These are phyloP conservation scores for Drosophila subsilvestris DNA, from an alignment of 2,888 invertebrate genomes.

Conservation along the genomic window DNA sequence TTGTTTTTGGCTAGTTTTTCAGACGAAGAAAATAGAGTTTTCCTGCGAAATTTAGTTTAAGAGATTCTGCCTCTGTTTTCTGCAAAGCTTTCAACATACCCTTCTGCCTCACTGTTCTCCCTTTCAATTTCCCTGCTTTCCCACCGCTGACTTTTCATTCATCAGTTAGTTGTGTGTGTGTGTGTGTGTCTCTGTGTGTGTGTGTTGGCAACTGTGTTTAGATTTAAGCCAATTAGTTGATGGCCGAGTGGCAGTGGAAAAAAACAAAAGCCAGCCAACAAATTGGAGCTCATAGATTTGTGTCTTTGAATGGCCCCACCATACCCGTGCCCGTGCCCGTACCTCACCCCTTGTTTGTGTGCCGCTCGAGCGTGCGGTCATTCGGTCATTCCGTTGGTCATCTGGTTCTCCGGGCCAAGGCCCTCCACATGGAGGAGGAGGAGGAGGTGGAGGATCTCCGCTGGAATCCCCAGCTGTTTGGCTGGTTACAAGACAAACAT, in stretches of 20 bases:
- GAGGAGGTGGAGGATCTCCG: not conserved
- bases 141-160: not conserved
- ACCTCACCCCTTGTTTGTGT: slow-evolving; percentile 4
- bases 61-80: no score
- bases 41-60: not conserved
- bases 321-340: not conserved
- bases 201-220: slow-evolving; percentile 61
- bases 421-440: not conserved
- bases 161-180: not conserved
- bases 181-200: not conserved
- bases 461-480: not conserved
- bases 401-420: slow-evolving; percentile 45
- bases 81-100: slow-evolving; percentile 3
- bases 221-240: slow-evolving; percentile 73
- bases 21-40: not conserved
- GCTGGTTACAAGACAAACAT: slow-evolving; percentile 36
- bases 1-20: not conserved
- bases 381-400: slow-evolving; percentile 23
- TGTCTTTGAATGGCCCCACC: slow-evolving; percentile 32
- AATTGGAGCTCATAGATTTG: slow-evolving; percentile 46
- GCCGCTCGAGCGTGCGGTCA: slow-evolving; percentile 30
- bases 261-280: slow-evolving; percentile 28
- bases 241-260: slow-evolving; percentile 26
- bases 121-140: not conserved
- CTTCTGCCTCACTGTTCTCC: not conserved